Percentiles rank a stretch among this genome's conserved stretches.
Evolutionary conservation across 2,888 invertebrate genomes (phyloP).

Genomic region (Tipula helvola): DNA sequence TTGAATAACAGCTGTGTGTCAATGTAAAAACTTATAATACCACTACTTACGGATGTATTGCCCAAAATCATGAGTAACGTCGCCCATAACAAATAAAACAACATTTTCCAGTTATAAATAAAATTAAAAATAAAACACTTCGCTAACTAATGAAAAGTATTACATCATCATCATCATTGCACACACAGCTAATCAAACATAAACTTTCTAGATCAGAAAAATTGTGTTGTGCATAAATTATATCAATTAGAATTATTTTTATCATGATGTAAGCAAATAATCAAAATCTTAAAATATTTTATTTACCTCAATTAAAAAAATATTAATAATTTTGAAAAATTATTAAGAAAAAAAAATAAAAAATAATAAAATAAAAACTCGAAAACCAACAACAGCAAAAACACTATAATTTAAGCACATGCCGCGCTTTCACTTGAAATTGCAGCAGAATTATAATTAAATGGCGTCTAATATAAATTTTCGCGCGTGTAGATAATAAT

Average conservation of each 20-base stretch:
- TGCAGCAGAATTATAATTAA: background rate
- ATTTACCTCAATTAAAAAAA: background rate
- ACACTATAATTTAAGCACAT: background rate
- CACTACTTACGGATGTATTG: background rate
- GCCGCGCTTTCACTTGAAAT: constrained; percentile 4
- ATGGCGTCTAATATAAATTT: background rate
- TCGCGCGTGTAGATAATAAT: background rate
- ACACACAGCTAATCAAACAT: background rate
- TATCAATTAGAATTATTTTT: background rate
- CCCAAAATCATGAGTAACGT: background rate
- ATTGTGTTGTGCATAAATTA: background rate
- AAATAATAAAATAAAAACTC: background rate
- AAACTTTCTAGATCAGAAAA: background rate
- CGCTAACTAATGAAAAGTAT: background rate
- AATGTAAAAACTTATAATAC: background rate
- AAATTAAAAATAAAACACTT: background rate
- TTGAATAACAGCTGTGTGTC: background rate
- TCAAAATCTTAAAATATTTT: background rate
- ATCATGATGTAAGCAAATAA: background rate
- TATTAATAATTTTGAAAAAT: background rate
- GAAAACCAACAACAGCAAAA: background rate
- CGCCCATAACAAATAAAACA: background rate
- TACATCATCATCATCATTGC: background rate
- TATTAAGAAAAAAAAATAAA: background rate
- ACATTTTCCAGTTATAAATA: background rate